Conservation (phyloP, 2,113 vertebrate genomes). For the Pseudorasbora parva region DNA sequence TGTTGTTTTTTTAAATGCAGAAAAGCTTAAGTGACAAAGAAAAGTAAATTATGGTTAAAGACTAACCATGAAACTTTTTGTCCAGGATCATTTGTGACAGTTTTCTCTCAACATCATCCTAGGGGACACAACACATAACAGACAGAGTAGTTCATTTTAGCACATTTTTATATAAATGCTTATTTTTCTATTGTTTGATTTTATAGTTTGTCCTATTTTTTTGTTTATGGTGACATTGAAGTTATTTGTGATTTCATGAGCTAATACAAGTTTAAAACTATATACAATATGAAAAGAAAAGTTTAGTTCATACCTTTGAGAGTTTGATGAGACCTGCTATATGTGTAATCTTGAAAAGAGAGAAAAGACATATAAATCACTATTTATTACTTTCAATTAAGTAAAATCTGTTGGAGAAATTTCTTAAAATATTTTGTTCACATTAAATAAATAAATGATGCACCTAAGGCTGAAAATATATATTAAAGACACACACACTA, state of each 20-base stretch:
- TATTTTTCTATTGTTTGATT: not conserved
- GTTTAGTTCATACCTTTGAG: conserved; percentile 83
- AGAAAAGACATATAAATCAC: not conserved
- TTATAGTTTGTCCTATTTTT: not conserved
- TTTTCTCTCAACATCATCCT: conserved; percentile 98
- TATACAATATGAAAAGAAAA: not conserved
- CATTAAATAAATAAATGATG: conserved; percentile 77
- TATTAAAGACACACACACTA: conserved; percentile 56
- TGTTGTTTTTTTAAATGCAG: no score
- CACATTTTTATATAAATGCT: not conserved
- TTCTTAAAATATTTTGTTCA: conserved; percentile 64
- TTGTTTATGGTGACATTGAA: not conserved
- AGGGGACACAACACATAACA: not conserved
- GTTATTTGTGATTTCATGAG: no score
- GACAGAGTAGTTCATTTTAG: not conserved
- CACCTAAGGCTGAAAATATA: conserved; percentile 52
- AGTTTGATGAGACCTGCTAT: conserved; percentile 98
- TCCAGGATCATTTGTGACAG: conserved; percentile 99
- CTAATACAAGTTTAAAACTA: no score
- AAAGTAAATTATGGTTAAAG: no score
- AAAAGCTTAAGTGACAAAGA: no score
- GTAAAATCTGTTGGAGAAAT: no score
- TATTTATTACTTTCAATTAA: no score
- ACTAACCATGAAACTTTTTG: conserved; percentile 96
- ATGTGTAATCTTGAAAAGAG: conserved; percentile 88